Evolutionary conservation across 2,797 vertebrate genomes (phyloP).

Genomic region (Dicrostonyx torquatus): DNA sequence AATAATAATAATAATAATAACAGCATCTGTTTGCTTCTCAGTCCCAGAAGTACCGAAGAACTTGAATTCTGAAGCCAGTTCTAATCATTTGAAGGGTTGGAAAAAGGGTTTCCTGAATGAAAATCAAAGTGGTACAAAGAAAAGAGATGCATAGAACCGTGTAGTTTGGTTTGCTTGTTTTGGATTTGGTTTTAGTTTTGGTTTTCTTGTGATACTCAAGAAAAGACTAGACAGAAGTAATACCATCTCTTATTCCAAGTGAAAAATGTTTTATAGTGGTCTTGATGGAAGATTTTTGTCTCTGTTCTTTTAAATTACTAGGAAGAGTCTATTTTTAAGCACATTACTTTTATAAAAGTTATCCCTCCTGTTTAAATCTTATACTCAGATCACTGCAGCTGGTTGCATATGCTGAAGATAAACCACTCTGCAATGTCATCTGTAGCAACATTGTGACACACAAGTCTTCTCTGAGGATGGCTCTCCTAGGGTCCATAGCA

Average conservation of each 20-base stretch:
- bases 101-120: background rate
- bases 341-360: background rate
- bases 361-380: background rate
- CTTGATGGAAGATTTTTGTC: background rate
- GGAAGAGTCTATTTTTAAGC: background rate
- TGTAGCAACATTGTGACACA: background rate
- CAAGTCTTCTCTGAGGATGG: background rate
- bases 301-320: background rate
- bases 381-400: background rate
- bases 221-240: background rate
- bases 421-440: background rate
- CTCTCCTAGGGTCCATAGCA: background rate
- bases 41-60: slow-evolving; percentile 5
- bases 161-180: background rate
- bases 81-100: background rate
- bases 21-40: slow-evolving; percentile 60
- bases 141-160: background rate
- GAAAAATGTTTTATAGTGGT: background rate
- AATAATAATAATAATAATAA: background rate
- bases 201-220: background rate
- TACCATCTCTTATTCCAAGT: background rate
- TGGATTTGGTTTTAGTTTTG: background rate
- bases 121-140: background rate
- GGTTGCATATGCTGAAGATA: background rate
- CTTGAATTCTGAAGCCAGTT: slow-evolving; percentile 35